Evolutionary conservation across 2,888 invertebrate species (phyloP).

Genomic region (Amphiduros pacificus): DNA sequence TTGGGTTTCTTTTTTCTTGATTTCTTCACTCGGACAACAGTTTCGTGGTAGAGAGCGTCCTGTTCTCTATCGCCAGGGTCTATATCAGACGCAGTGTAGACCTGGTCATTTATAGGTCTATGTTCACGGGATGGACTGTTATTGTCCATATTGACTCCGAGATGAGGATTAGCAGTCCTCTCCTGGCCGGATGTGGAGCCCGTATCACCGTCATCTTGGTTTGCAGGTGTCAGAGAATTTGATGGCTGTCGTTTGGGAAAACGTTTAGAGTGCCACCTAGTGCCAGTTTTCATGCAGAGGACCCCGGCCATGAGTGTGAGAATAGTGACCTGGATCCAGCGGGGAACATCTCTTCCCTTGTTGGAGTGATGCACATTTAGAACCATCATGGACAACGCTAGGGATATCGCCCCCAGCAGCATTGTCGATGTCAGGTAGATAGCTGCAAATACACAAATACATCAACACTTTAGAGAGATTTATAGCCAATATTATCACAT

Average conservation of each 20-base stretch:
- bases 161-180: no score
- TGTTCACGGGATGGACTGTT: no score
- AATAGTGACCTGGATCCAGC: constrained; percentile 1
- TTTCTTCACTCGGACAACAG: no score
- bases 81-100: not conserved
- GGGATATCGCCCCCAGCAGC: constrained; percentile 15
- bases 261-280: not conserved
- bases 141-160: no score
- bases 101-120: no score
- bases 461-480: no score
- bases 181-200: not conserved
- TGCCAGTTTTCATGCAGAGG: constrained; percentile 11
- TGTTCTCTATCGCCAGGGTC: not conserved
- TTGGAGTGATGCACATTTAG: constrained; percentile 11
- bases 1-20: no score
- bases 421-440: constrained; percentile 18
- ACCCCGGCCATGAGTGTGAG: constrained; percentile 4
- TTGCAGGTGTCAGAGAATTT: not conserved
- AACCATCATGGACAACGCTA: constrained; percentile 10
- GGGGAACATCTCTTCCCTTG: constrained; percentile 5
- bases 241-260: not conserved
- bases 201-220: not conserved
- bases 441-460: constrained; percentile 2
- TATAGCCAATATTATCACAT: no score
- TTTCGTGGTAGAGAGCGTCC: not conserved